Conservation (phyloP, 2,888 invertebrate species). For the Caenorhabditis parvicauda region DNA sequence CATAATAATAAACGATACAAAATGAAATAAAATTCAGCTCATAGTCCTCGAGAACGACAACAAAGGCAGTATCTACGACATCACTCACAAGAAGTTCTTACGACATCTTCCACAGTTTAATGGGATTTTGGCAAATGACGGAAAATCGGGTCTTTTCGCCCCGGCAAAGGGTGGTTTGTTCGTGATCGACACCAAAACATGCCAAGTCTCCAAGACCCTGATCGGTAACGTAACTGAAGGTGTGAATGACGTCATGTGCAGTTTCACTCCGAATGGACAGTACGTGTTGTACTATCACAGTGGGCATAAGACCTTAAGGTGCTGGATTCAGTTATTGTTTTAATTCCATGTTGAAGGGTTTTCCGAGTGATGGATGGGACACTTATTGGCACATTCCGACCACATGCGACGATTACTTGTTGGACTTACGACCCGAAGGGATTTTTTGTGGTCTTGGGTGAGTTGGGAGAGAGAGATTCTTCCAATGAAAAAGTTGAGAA, state of each 20-base stretch:
- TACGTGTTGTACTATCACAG: slow-evolving; percentile 96
- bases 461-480: too few species aligned
- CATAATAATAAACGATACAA: too few species aligned
- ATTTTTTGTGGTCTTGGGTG: slow-evolving; percentile 45
- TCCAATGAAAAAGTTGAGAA: neutral
- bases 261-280: slow-evolving; percentile 88
- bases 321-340: neutral
- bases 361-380: slow-evolving; percentile 86
- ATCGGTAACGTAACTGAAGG: slow-evolving; percentile 88
- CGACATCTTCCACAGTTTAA: slow-evolving; percentile 47
- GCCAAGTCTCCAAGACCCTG: slow-evolving; percentile 81
- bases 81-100: slow-evolving; percentile 35
- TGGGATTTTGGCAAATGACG: slow-evolving; percentile 65
- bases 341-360: slow-evolving; percentile 67
- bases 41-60: slow-evolving; percentile 53
- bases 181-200: slow-evolving; percentile 78
- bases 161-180: slow-evolving; percentile 88
- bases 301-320: slow-evolving; percentile 84
- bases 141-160: slow-evolving; percentile 84
- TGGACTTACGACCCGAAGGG: slow-evolving; percentile 52
- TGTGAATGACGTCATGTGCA: slow-evolving; percentile 89
- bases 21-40: slow-evolving; percentile 22
- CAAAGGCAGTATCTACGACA: slow-evolving; percentile 51
- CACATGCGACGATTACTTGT: slow-evolving; percentile 53
- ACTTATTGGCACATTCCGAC: slow-evolving; percentile 85